Conservation (phyloP, 2,888 invertebrate species). For the Mythimna impura region DNA sequence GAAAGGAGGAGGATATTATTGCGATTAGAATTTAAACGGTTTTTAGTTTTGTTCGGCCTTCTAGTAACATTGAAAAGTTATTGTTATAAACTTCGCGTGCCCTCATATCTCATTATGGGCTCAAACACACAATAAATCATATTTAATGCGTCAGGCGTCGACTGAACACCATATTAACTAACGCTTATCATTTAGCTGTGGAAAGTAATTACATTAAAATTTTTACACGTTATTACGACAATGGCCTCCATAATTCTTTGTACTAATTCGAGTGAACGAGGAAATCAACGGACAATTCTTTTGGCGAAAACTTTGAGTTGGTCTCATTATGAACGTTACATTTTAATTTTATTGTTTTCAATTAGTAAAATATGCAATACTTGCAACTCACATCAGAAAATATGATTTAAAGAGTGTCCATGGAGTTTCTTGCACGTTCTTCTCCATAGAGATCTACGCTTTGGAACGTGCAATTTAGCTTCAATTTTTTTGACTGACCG, state of each 20-base stretch:
- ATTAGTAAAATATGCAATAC: no score
- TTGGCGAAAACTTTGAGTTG: neutral
- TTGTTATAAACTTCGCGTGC: slow-evolving; percentile 51
- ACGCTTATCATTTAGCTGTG: slow-evolving; percentile 55
- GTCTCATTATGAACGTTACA: neutral
- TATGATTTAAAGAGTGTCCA: no score
- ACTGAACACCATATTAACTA: slow-evolving; percentile 58
- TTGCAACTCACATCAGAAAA: no score
- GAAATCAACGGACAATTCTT: slow-evolving; percentile 14
- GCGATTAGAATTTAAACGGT: no score
- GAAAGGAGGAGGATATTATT: no score
- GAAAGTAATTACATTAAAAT: slow-evolving; percentile 61
- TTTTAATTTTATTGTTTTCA: neutral
- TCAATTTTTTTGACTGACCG: no score
- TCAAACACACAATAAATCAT: slow-evolving; percentile 63
- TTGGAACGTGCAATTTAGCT: no score
- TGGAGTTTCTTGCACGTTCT: no score
- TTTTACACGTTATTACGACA: slow-evolving; percentile 48
- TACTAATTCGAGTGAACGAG: slow-evolving; percentile 15
- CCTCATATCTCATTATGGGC: slow-evolving; percentile 49
- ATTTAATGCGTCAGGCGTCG: slow-evolving; percentile 53
- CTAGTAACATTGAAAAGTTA: slow-evolving; percentile 1
- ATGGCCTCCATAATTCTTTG: slow-evolving; percentile 42
- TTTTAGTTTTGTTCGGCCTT: neutral
- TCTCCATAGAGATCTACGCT: no score